Evolutionary conservation across 2,888 invertebrate genomes (phyloP), one percentile per base, ranked within the genome.

Genomic region (Caenorhabditis uteleia): DNA sequence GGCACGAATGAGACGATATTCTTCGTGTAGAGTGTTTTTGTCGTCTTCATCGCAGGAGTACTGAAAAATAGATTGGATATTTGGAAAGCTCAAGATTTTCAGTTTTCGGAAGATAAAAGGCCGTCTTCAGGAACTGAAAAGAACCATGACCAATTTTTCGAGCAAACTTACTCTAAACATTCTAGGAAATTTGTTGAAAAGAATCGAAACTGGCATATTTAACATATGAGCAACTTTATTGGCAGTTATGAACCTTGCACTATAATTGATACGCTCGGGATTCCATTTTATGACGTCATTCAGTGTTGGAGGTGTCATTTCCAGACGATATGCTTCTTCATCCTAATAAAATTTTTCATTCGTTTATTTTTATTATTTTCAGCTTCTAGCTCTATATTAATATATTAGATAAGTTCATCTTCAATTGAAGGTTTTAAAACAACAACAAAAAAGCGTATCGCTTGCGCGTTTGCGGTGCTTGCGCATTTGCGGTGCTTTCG

Each of bases 11-110:
- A 66, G 45, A 10, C 59, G 47, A 21, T 61, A 68, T 20, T 74
- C 69, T n/a, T 77, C 74, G 38, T 69, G 76, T 26, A 80, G 66
- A 47, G 69, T 66, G 20, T 57, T 66, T 51, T 79, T 79, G 67
- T 80, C 80, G 46, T 78, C 77, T 27, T 81, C 80, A 40, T 80
- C 80, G 47, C 77, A 77, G 2, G 75, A 73, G 42, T 81, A 81
- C 71, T 75, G 46, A 27, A 61, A 54, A 31, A 7, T 20, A 14
- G 4, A 3, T 27, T 12, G 33, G 26, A 29, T 44, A 29, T 44
- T 34, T 34, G 12, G 34, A 4, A 34, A 16, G 14, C n/a, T n/a
- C n/a, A n/a, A n/a, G n/a, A n/a, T n/a, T n/a, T n/a, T n/a, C n/a
- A n/a, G n/a, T 5, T n/a, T 34, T 34, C n/a, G 7, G 34, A 34